Evolutionary conservation across 1,140 invertebrate species (phyloP), one percentile per base, ranked within the genome.

Genomic region (Theocolax elegans): DNA sequence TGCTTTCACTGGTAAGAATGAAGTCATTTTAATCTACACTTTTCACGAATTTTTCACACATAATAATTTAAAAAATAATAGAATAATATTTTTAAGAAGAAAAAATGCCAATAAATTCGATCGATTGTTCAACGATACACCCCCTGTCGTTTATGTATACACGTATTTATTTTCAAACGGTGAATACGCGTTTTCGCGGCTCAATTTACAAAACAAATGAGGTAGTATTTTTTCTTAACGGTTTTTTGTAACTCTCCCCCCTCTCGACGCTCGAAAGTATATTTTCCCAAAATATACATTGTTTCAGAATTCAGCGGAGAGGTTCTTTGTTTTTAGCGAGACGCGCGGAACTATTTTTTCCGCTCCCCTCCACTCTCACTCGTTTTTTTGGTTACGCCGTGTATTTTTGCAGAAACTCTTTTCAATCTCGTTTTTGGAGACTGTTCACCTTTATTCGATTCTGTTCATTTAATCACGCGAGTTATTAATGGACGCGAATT

Each of bases 81-180:
- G n/a, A n/a, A n/a, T n/a, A n/a, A n/a, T n/a, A n/a, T n/a, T n/a
- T n/a, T n/a, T n/a, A n/a, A n/a, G n/a, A n/a, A n/a, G n/a, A n/a
- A n/a, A n/a, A n/a, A n/a, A n/a, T n/a, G n/a, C n/a, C n/a, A n/a
- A n/a, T n/a, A n/a, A n/a, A n/a, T n/a, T n/a, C n/a, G n/a, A n/a
- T 17, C 51, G 23, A 27, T 53, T 53, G 51, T 53, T 51, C 48
- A 15, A 10, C 21, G 21, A 17, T 7, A 8, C 15, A 8, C 48
- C 48, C 7, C 15, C 51, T 35, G 9, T n/a, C n/a, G n/a, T n/a
- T n/a, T n/a, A n/a, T n/a, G n/a, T n/a, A n/a, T n/a, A n/a, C n/a
- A n/a, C n/a, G n/a, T 73, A 75, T 75, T 73, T 75, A 73, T 75
- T 48, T 65, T 66, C 29, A 46, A 49, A 54, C 59, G 65, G 60